These are phyloP conservation scores for Catocala sponsa DNA, from an alignment of 2,888 invertebrate genomes.

Conservation along the genomic window DNA sequence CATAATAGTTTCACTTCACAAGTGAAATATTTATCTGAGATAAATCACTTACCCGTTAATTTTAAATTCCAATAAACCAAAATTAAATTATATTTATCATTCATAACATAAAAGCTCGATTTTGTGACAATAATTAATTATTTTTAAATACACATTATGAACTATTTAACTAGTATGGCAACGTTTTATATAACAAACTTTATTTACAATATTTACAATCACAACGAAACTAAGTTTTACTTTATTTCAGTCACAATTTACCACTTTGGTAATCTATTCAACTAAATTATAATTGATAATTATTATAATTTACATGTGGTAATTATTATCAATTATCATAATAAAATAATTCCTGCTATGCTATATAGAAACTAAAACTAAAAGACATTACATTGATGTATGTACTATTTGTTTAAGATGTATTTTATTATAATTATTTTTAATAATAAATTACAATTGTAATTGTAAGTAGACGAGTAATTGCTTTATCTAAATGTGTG, in stretches of 20 bases:
- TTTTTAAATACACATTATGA: constrained; percentile 52
- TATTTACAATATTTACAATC: constrained; percentile 59
- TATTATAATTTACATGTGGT: constrained; percentile 10
- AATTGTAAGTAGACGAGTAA: constrained; percentile 26
- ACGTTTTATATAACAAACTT: constrained; percentile 69
- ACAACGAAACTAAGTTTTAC: constrained; percentile 45
- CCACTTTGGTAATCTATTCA: no score
- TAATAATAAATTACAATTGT: constrained; percentile 11
- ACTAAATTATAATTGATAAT: no score
- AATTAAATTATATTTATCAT: constrained; percentile 37
- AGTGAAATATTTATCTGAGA: constrained; percentile 40
- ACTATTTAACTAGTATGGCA: constrained; percentile 69
- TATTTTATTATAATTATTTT: constrained; percentile 1
- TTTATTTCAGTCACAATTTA: constrained; percentile 36
- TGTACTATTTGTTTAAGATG: neutral
- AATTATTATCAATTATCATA: constrained; percentile 28
- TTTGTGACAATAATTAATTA: constrained; percentile 57
- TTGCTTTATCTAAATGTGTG: constrained; percentile 52
- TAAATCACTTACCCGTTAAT: constrained; percentile 15
- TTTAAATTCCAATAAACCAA: constrained; percentile 32
- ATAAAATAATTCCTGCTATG: no score
- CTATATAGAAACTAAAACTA: no score
- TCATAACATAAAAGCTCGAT: constrained; percentile 68
- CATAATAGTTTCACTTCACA: constrained; percentile 45
- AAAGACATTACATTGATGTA: neutral